Evolutionary conservation across 1,140 invertebrate genomes (phyloP).

Genomic region (Pseudoatta argentina): DNA sequence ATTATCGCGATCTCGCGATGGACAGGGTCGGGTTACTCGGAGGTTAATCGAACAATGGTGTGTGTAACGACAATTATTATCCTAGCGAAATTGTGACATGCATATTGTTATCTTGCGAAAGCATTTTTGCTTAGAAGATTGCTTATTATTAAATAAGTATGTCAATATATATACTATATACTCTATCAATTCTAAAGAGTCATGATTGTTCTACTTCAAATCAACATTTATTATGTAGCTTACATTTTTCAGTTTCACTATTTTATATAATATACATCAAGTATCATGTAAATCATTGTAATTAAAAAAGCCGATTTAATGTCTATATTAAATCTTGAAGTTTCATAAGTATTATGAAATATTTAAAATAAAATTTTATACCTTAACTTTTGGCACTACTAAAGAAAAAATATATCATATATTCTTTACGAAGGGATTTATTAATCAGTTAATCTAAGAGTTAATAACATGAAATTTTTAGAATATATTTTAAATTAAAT

Average conservation of each 20-base stretch:
- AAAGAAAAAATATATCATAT: no score
- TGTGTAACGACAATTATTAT: constrained; percentile 71
- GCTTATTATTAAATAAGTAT: not conserved
- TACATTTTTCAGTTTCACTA: not conserved
- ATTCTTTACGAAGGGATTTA: no score
- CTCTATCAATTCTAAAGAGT: not conserved
- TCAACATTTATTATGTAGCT: not conserved
- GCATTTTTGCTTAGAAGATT: constrained; percentile 28
- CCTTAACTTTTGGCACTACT: no score
- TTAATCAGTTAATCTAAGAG: no score
- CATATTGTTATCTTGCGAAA: constrained; percentile 52
- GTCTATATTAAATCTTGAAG: no score
- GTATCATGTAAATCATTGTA: not conserved
- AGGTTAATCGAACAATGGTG: constrained; percentile 77
- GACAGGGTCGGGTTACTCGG: constrained; percentile 72
- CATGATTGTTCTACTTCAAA: constrained; percentile 12
- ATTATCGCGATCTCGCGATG: constrained; percentile 76
- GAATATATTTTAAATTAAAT: no score
- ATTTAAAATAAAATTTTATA: no score
- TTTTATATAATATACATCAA: not conserved
- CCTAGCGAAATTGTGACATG: constrained; percentile 57
- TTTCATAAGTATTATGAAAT: no score
- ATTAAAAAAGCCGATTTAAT: not conserved
- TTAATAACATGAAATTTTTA: no score
- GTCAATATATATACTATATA: not conserved